Evolutionary conservation across 2,797 vertebrate genomes (phyloP), one percentile per base, ranked within the genome.

Genomic region (Myotis planiceps): DNA sequence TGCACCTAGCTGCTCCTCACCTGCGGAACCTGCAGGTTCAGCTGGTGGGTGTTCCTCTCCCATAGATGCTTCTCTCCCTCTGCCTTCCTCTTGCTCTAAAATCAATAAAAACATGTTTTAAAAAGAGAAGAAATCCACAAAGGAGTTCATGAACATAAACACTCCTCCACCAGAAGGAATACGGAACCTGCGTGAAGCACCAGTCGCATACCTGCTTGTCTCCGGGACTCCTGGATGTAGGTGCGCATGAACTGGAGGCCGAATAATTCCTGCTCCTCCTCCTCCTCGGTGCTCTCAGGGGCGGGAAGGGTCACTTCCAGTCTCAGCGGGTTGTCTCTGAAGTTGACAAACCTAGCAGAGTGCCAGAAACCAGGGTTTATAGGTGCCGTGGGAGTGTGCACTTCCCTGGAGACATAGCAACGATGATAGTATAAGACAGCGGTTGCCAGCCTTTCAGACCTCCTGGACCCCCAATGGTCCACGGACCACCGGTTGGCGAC

Each of bases 271-370:
- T 97, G 98, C 97, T 99, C 99, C 0, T 99, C 99, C 3, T 99
- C 99, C 1, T 98, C 98, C 1, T 97, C 94, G 19, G 80, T 3
- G 21, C 94, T 95, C 27, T 98, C 98, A 63, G 82, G 96, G 0
- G 97, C 97, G 37, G 99, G 98, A 79, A 99, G 98, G 0, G 96
- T 98, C 95, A 99, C 97, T 0, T 99, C 98, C 76, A 99, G 88
- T 65, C 98, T 99, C 97, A 99, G 90, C 12, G 99, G 99, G 74
- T 99, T 99, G 98, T 99, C 99, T 98, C 99, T 98, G 97, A 99
- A 99, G 98, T 99, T 99, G 92, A 99, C 99, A 98, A 99, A 99
- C 98, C 99, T 99, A 98, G 60, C 19, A 88, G 93, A 97, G 96
- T n/a, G 97, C 75, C 94, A 97, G 66, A 96, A 96, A 66, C n/a